Base-by-base conservation (phyloP, 2,797 vertebrate genomes). In the Enteromius argenteus region DNA sequence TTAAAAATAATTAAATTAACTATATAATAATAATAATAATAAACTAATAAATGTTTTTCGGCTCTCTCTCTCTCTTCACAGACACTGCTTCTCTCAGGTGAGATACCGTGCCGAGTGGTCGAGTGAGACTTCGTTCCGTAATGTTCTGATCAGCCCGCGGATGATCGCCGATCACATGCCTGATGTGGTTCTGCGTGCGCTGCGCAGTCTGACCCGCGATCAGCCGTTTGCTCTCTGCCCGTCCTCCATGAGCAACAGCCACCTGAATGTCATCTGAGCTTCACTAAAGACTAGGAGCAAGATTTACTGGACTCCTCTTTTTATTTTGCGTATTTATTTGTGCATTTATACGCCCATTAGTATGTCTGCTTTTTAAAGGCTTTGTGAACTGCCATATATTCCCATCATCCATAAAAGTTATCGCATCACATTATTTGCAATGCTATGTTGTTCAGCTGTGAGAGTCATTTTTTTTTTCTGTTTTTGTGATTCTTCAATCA, bases 101-200 rank as follows among this genome's bases (percentile, higher is more conserved):
- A 96, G 93, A 44, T 98, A 98, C 46, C 91, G 83, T 0, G 96
- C 96, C 0, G 93, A 93, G 37, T 99, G 98, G 98, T 94, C 97
- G 5, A 95, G 91, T 0, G 96, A 97, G 85, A 93, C 89, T 0
- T 90, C 93, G 0, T 99, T 99, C 92, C 91, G 94, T 90, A 97
- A 93, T 83, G 93, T 99, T 85, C 91, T 99, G 91, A 99, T 99
- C 92, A 97, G 97, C 86, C 98, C 98, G 3, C 95, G 95, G 92
- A 99, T 99, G 98, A 88, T 99, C 0, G 92, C 93, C 0, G 97
- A 99, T 90, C 98, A 99, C 94, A 97, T 99, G 97, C 98, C 98
- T 0, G 97, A 99, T 1, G 85, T 92, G 19, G 91, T 99, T 84
- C 95, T 96, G 15, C 89, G 90, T 51, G 97, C 97, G 0, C 94